These are phyloP conservation scores for Lasioglossum figueresi DNA, from an alignment of 2,888 invertebrate genomes.

Conservation along the genomic window DNA sequence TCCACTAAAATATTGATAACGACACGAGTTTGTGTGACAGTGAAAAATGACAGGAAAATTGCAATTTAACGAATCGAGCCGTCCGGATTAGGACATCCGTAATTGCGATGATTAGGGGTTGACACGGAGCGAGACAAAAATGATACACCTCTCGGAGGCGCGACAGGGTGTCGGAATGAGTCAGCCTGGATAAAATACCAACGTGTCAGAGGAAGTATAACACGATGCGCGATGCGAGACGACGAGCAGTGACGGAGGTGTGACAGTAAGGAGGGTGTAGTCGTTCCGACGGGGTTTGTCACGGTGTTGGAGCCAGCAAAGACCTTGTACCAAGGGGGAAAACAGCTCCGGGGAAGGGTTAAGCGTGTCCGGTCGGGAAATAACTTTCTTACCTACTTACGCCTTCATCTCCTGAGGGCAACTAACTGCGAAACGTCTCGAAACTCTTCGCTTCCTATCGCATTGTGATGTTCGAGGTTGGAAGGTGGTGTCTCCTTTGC, in stretches of 20 bases:
- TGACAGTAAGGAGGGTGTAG: constrained; percentile 59
- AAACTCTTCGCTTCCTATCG: constrained; percentile 74
- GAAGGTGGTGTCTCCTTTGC: constrained; percentile 36
- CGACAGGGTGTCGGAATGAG: neutral
- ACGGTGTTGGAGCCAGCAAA: constrained; percentile 11
- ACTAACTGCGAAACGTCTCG: constrained; percentile 77
- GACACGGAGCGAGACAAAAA: neutral
- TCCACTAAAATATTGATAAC: neutral
- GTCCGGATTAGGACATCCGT: neutral
- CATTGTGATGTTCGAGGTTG: constrained; percentile 63
- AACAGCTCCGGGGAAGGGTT: constrained; percentile 77
- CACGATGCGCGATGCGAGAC: constrained; percentile 17
- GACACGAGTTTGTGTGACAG: neutral
- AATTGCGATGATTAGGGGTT: constrained; percentile 1
- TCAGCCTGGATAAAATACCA: neutral
- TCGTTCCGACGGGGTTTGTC: constrained; percentile 40
- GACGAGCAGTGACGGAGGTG: constrained; percentile 58
- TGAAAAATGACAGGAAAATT: neutral
- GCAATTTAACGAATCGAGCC: neutral
- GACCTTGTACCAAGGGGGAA: constrained; percentile 50
- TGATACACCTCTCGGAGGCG: neutral
- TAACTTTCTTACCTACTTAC: constrained; percentile 84
- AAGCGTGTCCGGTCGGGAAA: constrained; percentile 84
- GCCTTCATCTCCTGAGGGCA: constrained; percentile 83
- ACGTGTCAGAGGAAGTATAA: neutral